Evolutionary conservation across 2,113 vertebrate species (phyloP), one percentile per base, ranked within the genome.

Genomic region (Oncorhynchus tshawytscha): DNA sequence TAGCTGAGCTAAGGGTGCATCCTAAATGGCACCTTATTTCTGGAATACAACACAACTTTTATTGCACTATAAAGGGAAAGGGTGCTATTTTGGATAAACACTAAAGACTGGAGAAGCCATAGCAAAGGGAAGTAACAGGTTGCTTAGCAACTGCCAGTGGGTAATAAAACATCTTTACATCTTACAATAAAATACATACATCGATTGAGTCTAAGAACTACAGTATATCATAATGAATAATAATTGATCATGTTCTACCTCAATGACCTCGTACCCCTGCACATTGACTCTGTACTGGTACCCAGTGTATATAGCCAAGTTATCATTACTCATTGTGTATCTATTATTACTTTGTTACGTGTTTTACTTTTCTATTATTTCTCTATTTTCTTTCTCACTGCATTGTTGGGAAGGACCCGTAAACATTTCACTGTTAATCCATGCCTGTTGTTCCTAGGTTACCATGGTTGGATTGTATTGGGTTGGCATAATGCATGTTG

Each of bases 61-160:
- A 54, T 13, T 54, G 15, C 4, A 54, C 49, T 54, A 16, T 54
- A 54, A 54, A 54, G 49, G 12, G 49, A 54, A 64, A 22, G 7
- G 7, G 20, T 24, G 18, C 18, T 4, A 22, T 64, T n/a, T 64
- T 9, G 20, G 20, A 64, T 24, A 22, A 22, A 22, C 2, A n/a
- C 65, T 54, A 54, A 54, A 54, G 16, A 22, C 27, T 15, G 9
- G 22, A 57, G 29, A 59, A 79, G 45, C 69, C 60, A 49, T 18
- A 3, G 67, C 72, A 34, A 84, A 60, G 70, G 69, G 71, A 74
- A 79, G 81, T 66, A 4, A 70, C 65, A 2, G 72, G 82, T 87
- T 83, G 83, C 87, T 66, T 83, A 70, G 89, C 76, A 86, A 88
- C 85, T 78, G 73, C 22, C 67, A 79, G 80, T 72, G 64, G 69